Base-by-base conservation (phyloP, 2,113 vertebrate genomes). In the Ia io region DNA sequence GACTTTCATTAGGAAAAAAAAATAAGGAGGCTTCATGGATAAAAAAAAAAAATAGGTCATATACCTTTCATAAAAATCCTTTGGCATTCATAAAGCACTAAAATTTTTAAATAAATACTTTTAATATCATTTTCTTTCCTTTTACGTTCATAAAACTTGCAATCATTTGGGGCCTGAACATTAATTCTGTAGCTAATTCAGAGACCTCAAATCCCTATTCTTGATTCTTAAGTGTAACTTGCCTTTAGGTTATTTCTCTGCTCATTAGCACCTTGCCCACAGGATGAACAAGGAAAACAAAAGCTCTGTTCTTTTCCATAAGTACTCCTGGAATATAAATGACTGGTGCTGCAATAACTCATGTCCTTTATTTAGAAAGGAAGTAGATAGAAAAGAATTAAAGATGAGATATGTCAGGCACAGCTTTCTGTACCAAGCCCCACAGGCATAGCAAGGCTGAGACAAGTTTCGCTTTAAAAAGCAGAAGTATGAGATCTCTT, bases 331-430 rank as follows among this genome's bases (percentile, higher is more conserved):
- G 88, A 95, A 90, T 96, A 92, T 83, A 96, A 95, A 91, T 76
- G 56, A 76, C 76, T 51, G 22, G 44, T 63, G 25, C 30, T 79
- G 6, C 69, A n/a, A 42, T 78, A 44, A 84, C 70, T 93, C 47
- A 11, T 28, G 51, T 74, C 9, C 35, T 89, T 91, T 93, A 83
- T 93, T 95, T 85, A 77, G n/a, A 89, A 92, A 94, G 73, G 30
- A 97, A 77, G 77, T 25, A 91, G 84, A 94, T 59, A 49, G 90
- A 69, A 87, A 95, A 94, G 37, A 97, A 90, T 96, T 84, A 73
- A 87, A 95, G 63, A 84, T 61, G 90, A 95, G 44, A 65, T 70
- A 22, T 84, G 70, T 94, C 78, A 95, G 87, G 44, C n/a, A 91
- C 67, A 86, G 69, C 30, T 80, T 77, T 87, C 70, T 76, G 7